Evolutionary conservation across 2,888 invertebrate genomes (phyloP).

Genomic region (Epinotia bilunana): DNA sequence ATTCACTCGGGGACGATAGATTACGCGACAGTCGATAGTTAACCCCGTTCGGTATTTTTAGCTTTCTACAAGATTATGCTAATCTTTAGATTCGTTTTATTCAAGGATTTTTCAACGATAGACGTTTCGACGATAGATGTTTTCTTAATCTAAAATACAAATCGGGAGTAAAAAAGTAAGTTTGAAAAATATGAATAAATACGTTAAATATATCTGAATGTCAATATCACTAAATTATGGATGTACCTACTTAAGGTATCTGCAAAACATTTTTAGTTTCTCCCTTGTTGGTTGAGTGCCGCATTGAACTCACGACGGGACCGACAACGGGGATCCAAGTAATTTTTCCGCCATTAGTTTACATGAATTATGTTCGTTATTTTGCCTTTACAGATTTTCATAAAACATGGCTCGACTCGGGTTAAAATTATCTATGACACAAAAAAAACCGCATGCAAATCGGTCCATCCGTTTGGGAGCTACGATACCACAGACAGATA

Average conservation of each 20-base stretch:
- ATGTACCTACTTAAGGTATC: slow-evolving; percentile 44
- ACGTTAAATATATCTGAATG: too few species aligned
- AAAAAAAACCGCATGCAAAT: too few species aligned
- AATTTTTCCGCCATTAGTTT: slow-evolving; percentile 8
- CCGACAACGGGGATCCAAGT: background rate
- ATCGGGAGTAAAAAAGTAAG: too few species aligned
- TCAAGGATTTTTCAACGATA: slow-evolving; percentile 42
- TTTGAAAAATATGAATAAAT: too few species aligned
- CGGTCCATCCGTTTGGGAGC: too few species aligned
- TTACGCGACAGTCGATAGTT: slow-evolving; percentile 66
- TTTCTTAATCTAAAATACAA: background rate
- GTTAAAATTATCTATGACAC: too few species aligned
- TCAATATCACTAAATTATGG: background rate
- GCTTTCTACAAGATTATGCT: slow-evolving; percentile 22
- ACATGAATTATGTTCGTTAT: slow-evolving; percentile 8
- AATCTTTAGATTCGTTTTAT: slow-evolving; percentile 40
- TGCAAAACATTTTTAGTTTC: background rate
- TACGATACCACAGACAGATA: too few species aligned
- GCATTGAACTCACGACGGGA: background rate
- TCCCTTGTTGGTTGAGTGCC: background rate
- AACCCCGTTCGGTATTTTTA: slow-evolving; percentile 58
- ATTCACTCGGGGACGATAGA: slow-evolving; percentile 72
- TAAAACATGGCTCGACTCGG: too few species aligned
- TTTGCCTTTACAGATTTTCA: background rate
- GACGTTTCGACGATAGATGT: background rate